These are phyloP conservation scores for Helogale parvula DNA, from an alignment of 2,113 vertebrate species.

Conservation along the genomic window DNA sequence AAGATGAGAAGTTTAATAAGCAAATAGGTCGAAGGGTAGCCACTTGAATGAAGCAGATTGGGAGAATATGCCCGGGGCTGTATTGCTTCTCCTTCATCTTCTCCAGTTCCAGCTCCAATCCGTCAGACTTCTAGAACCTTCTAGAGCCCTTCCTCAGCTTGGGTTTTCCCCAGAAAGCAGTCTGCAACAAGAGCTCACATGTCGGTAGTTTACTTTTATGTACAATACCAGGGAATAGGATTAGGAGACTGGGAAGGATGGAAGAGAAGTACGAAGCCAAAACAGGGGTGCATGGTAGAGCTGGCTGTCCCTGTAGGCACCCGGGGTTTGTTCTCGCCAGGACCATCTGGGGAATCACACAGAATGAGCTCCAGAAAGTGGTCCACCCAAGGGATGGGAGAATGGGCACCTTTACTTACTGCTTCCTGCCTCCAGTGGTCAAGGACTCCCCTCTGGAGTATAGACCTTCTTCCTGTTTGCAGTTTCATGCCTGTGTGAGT, in stretches of 20 bases:
- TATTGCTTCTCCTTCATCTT: accelerated
- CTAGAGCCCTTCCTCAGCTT: too few species aligned
- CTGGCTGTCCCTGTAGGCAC: neutral
- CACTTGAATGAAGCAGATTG: neutral
- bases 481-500: too few species aligned
- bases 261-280: neutral
- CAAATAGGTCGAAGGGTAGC: neutral
- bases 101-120: neutral
- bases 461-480: neutral
- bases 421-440: neutral
- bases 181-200: neutral
- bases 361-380: neutral
- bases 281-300: too few species aligned
- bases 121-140: neutral
- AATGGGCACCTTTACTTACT: neutral
- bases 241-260: neutral
- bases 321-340: neutral
- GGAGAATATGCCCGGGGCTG: neutral
- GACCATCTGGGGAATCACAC: neutral
- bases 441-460: neutral
- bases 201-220: neutral
- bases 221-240: neutral
- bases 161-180: neutral
- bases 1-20: neutral
- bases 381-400: neutral